Evolutionary conservation across 2,888 invertebrate species (phyloP).

Genomic region (Leptopilina syphax): DNA sequence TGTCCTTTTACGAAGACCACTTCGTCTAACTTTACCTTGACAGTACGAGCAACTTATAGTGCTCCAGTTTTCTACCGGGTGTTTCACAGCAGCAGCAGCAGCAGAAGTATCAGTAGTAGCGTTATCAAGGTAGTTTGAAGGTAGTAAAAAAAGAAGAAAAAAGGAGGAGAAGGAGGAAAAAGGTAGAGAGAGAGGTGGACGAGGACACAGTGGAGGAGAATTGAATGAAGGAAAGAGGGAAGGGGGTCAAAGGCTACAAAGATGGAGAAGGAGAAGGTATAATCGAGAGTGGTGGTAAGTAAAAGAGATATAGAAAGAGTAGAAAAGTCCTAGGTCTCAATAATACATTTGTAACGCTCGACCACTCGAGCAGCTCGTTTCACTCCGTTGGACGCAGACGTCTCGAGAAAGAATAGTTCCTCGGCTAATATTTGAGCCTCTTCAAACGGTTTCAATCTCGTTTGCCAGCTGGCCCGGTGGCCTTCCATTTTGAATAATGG

Average conservation of each 20-base stretch:
- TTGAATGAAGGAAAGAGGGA: neutral
- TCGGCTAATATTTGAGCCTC: constrained; percentile 62
- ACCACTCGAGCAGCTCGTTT: constrained; percentile 38
- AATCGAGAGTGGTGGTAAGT: neutral
- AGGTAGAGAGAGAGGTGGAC: neutral
- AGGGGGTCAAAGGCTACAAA: neutral
- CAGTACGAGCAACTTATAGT: constrained; percentile 36
- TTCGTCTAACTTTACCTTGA: constrained; percentile 40
- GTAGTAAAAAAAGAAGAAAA: constrained; percentile 22
- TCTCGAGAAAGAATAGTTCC: constrained; percentile 52
- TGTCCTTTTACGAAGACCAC: constrained; percentile 38
- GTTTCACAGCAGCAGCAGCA: neutral
- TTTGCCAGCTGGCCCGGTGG: constrained; percentile 60
- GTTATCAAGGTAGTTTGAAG: constrained; percentile 32
- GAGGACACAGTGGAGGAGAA: too few species aligned
- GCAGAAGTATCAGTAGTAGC: neutral
- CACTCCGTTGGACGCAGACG: constrained; percentile 30
- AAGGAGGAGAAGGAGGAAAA: neutral
- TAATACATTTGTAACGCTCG: constrained; percentile 41
- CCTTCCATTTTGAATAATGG: constrained; percentile 64
- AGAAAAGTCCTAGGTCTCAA: constrained; percentile 31
- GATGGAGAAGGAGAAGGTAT: neutral
- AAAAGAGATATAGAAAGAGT: constrained; percentile 36
- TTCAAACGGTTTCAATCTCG: constrained; percentile 60
- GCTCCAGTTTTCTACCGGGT: constrained; percentile 42